Evolutionary conservation across 1,140 invertebrate species (phyloP), one percentile per base, ranked within the genome.

Genomic region (Aethina tumida): DNA sequence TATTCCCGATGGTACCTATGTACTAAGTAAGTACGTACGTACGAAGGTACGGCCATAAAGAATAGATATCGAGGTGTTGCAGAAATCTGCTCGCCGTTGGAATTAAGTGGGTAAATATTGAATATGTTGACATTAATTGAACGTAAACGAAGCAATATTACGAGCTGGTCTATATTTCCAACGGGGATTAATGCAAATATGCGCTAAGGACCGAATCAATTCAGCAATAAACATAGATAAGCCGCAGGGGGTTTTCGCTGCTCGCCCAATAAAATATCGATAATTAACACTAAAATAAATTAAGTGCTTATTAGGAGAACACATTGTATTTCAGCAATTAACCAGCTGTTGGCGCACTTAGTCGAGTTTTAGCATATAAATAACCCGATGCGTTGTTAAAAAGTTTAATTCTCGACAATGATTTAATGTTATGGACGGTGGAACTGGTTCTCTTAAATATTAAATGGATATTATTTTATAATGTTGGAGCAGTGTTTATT

Each of bases 401-500:
- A 51, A 50, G 40, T 52, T 56, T 50, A 56, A 52, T 47, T 43
- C 45, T 29, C 46, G 49, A 52, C 52, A 51, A 53, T 56, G 55
- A 58, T 58, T 52, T 50, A 58, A 42, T 54, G 52, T 52, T 55
- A 49, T 49, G 32, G 45, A 18, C 32, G 22, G 14, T 30, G 17
- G 44, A 56, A 53, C 53, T 47, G 53, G 52, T 57, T 54, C 47
- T 47, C 45, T 54, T 55, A 52, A 55, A 55, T 57, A 55, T 55
- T 55, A 53, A 57, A 53, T 43, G 47, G 54, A 50, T 54, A 52
- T 54, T 54, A 56, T 52, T 54, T 52, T 50, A 56, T 54, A 52
- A 51, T 45, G 44, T 52, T 39, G 24, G 24, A 26, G 24, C 24
- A 26, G 24, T 26, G 24, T 26, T 26, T 26, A 26, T 26, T 26